Conservation (phyloP, 2,888 invertebrate species). For the Lochmaea capreae region DNA sequence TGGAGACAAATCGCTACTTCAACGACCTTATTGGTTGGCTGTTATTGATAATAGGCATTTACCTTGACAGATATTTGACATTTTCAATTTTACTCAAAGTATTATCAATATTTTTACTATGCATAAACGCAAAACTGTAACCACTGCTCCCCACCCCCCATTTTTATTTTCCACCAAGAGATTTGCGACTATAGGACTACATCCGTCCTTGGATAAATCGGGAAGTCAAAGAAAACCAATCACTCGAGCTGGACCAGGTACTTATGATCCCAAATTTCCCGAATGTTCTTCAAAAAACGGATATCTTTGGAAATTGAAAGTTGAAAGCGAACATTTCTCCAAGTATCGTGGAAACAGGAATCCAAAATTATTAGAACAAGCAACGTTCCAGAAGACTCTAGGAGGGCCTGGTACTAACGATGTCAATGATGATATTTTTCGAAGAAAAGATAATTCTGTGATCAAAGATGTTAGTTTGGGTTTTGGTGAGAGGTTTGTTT, state of each 20-base stretch:
- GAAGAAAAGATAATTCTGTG: constrained; percentile 30
- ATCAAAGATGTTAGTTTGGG: constrained; percentile 48
- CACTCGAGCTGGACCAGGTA: constrained; percentile 48
- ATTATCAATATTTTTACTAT: background rate
- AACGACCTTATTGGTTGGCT: no score
- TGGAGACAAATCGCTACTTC: no score
- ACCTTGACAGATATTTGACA: background rate
- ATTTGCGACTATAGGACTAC: constrained; percentile 50
- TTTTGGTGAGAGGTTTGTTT: constrained; percentile 37
- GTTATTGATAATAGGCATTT: no score
- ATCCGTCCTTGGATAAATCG: constrained; percentile 49
- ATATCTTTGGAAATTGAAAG: constrained; percentile 46
- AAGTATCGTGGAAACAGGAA: constrained; percentile 50
- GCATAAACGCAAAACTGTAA: background rate
- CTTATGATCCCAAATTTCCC: constrained; percentile 43
- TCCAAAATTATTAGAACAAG: constrained; percentile 43
- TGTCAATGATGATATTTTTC: constrained; percentile 43
- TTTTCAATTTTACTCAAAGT: background rate
- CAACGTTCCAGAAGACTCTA: constrained; percentile 45
- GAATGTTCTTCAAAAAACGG: constrained; percentile 46
- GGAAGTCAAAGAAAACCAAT: constrained; percentile 50
- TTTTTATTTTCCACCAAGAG: constrained; percentile 51
- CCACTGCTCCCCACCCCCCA: constrained; percentile 41
- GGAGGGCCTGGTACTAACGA: constrained; percentile 51
- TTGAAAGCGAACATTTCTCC: constrained; percentile 50